A percentile compares a stretch with the other conserved stretches of the same genome.
Conservation (phyloP, 1,140 invertebrate species). For the Bombus waltoni region DNA sequence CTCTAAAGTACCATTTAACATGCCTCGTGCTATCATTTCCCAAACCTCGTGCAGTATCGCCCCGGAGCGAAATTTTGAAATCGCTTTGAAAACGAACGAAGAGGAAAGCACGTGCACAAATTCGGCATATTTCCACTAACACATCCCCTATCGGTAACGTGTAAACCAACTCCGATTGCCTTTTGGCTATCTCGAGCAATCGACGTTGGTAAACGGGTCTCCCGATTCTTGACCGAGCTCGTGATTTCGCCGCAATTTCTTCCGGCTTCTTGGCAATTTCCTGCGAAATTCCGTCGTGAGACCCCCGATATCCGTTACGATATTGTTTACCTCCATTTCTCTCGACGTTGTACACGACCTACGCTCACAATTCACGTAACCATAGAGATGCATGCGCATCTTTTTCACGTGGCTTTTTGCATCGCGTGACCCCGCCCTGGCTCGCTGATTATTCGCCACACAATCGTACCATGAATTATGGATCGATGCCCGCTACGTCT, state of each 20-base stretch:
- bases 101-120: background rate
- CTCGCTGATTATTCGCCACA: slow-evolving; percentile 43
- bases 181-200: background rate
- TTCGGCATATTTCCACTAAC: background rate
- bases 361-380: slow-evolving; percentile 24
- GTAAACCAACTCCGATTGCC: background rate
- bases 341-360: background rate
- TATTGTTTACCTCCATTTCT: slow-evolving; percentile 25
- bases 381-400: background rate
- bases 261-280: slow-evolving; percentile 21
- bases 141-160: background rate
- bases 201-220: background rate
- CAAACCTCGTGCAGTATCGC: background rate
- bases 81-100: background rate
- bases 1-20: background rate
- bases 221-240: background rate
- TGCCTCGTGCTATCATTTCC: background rate
- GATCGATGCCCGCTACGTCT: slow-evolving; percentile 38
- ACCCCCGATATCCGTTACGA: slow-evolving; percentile 29
- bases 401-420: slow-evolving; percentile 29
- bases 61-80: background rate
- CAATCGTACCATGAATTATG: slow-evolving; percentile 58
- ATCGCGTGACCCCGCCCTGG: slow-evolving; percentile 39
- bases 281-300: background rate
- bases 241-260: slow-evolving; percentile 25